phyloP scores from a whole-genome alignment of 2,797 vertebrate species.

The Anisognathus igniventris region DNA sequence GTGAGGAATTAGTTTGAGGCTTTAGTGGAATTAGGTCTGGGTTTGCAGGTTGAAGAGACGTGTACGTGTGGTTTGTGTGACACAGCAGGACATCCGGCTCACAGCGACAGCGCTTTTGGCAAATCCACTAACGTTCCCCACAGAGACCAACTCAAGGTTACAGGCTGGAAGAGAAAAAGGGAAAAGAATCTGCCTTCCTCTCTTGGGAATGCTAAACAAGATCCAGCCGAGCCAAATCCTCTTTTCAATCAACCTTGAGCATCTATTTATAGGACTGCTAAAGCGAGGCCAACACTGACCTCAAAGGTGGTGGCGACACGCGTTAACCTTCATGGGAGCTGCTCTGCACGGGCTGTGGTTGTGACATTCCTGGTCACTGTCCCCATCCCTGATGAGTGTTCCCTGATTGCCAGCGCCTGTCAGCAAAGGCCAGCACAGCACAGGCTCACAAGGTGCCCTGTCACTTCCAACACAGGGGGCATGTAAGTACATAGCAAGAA shows the following conservation, averaged over 20 bases:
- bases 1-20: neutral
- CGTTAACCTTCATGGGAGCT: neutral
- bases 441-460: neutral
- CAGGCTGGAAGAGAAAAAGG: conserved; percentile 5
- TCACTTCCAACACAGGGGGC: neutral
- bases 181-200: conserved; percentile 12
- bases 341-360: neutral
- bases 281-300: neutral
- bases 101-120: neutral
- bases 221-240: conserved; percentile 21
- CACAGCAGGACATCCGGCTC: neutral
- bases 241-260: neutral
- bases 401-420: neutral
- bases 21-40: neutral
- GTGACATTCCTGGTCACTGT: neutral
- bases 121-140: neutral
- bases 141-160: conserved; percentile 6
- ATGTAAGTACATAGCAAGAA: neutral
- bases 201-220: conserved; percentile 3
- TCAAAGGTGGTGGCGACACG: neutral
- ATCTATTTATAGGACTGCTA: conserved; percentile 51
- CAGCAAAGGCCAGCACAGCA: neutral
- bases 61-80: neutral
- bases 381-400: neutral
- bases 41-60: neutral